Evolutionary conservation across 2,888 invertebrate species (phyloP).

Genomic region (Sisyra terminalis): DNA sequence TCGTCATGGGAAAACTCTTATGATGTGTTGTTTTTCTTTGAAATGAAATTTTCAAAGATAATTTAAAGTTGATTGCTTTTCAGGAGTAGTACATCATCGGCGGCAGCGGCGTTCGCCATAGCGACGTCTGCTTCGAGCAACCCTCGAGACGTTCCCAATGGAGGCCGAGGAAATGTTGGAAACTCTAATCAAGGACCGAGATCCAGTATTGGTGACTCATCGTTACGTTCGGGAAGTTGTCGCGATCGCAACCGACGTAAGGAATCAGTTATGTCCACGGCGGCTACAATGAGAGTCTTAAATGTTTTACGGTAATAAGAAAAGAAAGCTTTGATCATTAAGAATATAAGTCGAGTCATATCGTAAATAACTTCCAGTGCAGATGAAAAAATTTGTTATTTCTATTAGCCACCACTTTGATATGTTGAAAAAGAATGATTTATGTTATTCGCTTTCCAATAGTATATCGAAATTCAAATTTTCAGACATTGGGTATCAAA

Average conservation of each 20-base stretch:
- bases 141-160: constrained; percentile 42
- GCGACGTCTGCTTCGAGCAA: constrained; percentile 80
- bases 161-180: constrained; percentile 6
- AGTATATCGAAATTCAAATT: neutral
- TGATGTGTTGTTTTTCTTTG: too few relatives aligned
- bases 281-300: constrained; percentile 85
- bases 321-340: neutral
- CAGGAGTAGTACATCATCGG: constrained; percentile 73
- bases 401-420: neutral
- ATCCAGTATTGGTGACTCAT: constrained; percentile 18
- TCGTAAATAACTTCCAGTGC: too few relatives aligned
- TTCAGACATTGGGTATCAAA: constrained; percentile 79
- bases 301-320: constrained; percentile 52
- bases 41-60: too few relatives aligned
- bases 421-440: too few relatives aligned
- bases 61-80: constrained; percentile 10
- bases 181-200: constrained; percentile 16
- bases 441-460: neutral
- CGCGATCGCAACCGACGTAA: constrained; percentile 37
- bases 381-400: neutral
- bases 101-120: constrained; percentile 80
- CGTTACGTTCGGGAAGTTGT: constrained; percentile 21
- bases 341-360: neutral
- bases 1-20: too few relatives aligned
- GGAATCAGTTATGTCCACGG: constrained; percentile 73